Evolutionary conservation across 1,140 invertebrate species (phyloP), one percentile per base, ranked within the genome.

Genomic region (Microplitis mediator): DNA sequence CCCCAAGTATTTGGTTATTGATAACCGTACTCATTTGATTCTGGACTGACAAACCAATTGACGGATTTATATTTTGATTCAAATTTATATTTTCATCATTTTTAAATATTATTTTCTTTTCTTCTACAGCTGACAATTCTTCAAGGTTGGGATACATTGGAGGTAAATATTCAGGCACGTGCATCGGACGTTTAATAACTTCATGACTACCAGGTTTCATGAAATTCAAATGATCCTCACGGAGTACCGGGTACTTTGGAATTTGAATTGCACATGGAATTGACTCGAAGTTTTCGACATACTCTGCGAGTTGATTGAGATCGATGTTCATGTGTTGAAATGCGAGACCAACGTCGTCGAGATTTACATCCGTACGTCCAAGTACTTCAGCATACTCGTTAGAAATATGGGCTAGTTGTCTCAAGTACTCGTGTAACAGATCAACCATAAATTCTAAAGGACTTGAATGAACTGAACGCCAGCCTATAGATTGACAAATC

Each of bases 161-260:
- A 66, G 97, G 97, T 75, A 98, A 88, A 86, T 98, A 94, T 80
- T 97, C 95, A 87, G 96, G 94, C 71, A 98, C 91, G 88, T 97
- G 92, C 71, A 97, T 93, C 2, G 95, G 94, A 78, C 96, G 90
- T 13, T 94, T 95, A 13, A 96, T 89, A n/a, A 97, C 93, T 89
- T 98, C 96, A 82, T 93, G 90, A 83, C 95, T 95, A 9, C 95
- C 95, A 31, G 95, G 95, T 86, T 97, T 97, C 13, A 98, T 89
- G 84, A 97, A 95, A 87, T 96, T 96, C 31, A 98, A 88, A 82
- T 95, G 92, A 75, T 91, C 91, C 74, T 93, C 90, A 80, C 92
- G 92, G 23, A 89, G 89, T 69, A 95, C 87, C 2, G 96, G 96
- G 87, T 93, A 96, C 78, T 90, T 90, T 35, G 95, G 93, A 65